Conservation (phyloP, 2,113 vertebrate genomes). For the Ophthalmolycus amberensis region DNA sequence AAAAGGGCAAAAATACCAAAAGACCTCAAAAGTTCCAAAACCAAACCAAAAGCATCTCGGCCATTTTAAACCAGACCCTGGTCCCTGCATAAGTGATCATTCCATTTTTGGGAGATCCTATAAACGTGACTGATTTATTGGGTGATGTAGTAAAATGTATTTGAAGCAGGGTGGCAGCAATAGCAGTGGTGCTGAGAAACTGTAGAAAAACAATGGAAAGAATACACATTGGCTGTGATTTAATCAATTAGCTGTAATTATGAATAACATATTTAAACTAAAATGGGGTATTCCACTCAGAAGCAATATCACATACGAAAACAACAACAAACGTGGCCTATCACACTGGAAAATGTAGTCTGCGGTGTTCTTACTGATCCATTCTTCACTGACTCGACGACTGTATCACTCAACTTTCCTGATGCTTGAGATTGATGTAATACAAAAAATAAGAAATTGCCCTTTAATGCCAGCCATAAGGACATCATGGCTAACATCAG, state of each 20-base stretch:
- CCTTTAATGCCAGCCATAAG: not conserved
- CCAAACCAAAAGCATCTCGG: conserved; percentile 43
- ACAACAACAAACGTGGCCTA: too few species aligned
- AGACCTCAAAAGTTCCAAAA: conserved; percentile 31
- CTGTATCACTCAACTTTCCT: not conserved
- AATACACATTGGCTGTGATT: not conserved
- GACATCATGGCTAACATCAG: not conserved
- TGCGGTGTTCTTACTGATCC: not conserved
- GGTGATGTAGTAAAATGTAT: conserved; percentile 10
- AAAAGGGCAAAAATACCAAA: conserved; percentile 29
- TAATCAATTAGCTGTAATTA: not conserved
- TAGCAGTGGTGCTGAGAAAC: not conserved
- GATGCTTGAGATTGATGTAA: not conserved
- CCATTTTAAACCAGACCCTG: conserved; percentile 38
- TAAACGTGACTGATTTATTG: conserved; percentile 55
- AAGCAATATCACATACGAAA: not conserved
- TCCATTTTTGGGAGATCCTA: conserved; percentile 51
- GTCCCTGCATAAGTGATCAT: conserved; percentile 55
- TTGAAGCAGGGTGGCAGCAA: conserved; percentile 15
- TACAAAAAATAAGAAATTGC: not conserved
- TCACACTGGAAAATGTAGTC: not conserved
- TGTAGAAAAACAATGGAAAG: conserved; percentile 16
- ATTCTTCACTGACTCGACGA: not conserved
- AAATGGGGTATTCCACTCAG: not conserved
- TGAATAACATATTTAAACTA: not conserved